Base-by-base conservation (phyloP, 2,888 invertebrate species). In the Balanococcus diminutus region DNA sequence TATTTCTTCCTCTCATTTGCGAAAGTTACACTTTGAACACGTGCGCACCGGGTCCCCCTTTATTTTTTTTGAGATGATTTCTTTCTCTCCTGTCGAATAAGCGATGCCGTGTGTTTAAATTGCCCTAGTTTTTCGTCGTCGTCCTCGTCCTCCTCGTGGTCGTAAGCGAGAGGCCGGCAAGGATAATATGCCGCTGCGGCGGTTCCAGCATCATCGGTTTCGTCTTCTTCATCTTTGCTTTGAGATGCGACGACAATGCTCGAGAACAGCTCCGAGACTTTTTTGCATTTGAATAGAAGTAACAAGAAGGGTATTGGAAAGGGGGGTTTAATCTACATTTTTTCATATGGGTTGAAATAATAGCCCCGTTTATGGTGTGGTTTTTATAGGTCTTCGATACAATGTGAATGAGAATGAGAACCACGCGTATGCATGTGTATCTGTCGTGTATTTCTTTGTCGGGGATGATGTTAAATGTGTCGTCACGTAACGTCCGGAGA, bases 1-100 rank as follows among this genome's bases (percentile, higher is more conserved):
- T 67, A 25, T 75, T 75, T 75, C 75, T 19, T 51, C 51, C 19
- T 51, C n/a, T 75, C 32, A 22, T 75, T 75, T 75, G 75, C 75
- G 75, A 75, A 75, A 75, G 75, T 75, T 75, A 75, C 32, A 67
- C 61, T 67, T 67, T 25, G 75, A 25, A 75, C 75, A 75, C 75
- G 75, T 75, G 75, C 75, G 75, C 51, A 11, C 61, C 28, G 5
- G 22, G 32, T 75, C 32, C 75, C 32, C 75, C 32, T 32, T 75
- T 31, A 25, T 28, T 25, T 28, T 67, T 22, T 28, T 67, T 22
- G 14, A 75, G 32, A 36, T 36, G 75, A 72, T 75, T 16, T 32
- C 28, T 28, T 28, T 67, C n/a, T 28, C 28, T 67, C 9, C n/a
- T n/a, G 19, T 19, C n/a, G 5, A 56, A 56, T n/a, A 19, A 4